Base-by-base conservation (phyloP, 2,113 vertebrate species). In the Erythrolamprus reginae region DNA sequence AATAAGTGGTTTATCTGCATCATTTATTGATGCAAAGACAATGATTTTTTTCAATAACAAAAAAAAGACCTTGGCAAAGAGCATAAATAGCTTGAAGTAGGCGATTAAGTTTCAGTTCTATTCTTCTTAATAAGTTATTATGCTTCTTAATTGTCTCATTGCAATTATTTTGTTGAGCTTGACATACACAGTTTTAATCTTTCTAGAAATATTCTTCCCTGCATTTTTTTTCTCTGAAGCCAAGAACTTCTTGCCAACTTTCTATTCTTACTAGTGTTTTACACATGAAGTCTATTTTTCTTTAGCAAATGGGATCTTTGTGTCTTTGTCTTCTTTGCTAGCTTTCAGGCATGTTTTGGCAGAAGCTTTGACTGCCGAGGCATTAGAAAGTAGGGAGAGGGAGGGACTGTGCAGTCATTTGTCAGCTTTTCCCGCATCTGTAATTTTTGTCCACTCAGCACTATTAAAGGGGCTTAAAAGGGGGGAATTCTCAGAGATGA, bases 251-350 rank as follows among this genome's bases (percentile, higher is more conserved):
- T 91, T 95, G 94, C 93, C 94, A 91, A 61, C 52, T 58, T 92
- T 90, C 93, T 86, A 33, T 95, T 96, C 93, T 95, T 83, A 84
- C 89, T 45, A 1, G 95, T 84, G 95, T 93, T 95, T 95, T 94
- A 88, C 96, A 95, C 93, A 92, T 91, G 87, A 96, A 96, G 93
- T 92, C 93, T 94, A 28, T 95, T 97, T 97, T 96, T 95, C 82
- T 92, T 38, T 93, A 94, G 96, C 95, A 97, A 97, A 94, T 96
- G 94, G 95, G 92, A 96, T 97, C 98, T 98, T 97, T 98, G 98
- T 97, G 98, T 95, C 98, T 99, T 99, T 99, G 98, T 99, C 97
- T 97, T 94, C 91, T 94, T 87, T 23, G 84, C 95, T 95, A 91
- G 97, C 95, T 97, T 96, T 96, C 96, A 98, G 97, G 96, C 98